Percentiles rank a stretch among this genome's conserved stretches.
phyloP scores from a whole-genome alignment of 2,797 vertebrate species.

The Ctenopoma multispine region DNA sequence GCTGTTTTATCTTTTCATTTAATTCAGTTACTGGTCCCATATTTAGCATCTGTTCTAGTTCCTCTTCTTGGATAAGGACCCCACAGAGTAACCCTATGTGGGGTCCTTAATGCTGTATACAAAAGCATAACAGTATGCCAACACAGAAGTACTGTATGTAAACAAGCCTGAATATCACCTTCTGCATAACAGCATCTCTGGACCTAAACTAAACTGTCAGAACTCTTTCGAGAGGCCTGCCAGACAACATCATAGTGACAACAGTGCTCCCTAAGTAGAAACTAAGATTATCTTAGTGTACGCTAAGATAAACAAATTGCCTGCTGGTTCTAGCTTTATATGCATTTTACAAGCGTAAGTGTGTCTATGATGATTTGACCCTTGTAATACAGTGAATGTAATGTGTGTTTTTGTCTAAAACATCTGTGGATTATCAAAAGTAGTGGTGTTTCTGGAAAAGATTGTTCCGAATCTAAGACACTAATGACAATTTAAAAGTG shows the following conservation, averaged over 20 bases:
- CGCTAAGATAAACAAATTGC: not conserved
- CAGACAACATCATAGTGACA: not conserved
- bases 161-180: too few relatives aligned
- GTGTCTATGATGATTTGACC: not conserved
- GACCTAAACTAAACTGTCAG: too few relatives aligned
- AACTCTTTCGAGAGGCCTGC: not conserved
- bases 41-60: constrained; percentile 8
- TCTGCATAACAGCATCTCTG: too few relatives aligned
- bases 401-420: too few relatives aligned
- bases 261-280: too few relatives aligned
- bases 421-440: not conserved
- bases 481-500: not conserved
- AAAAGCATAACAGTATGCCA: too few relatives aligned
- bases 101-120: not conserved
- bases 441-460: not conserved
- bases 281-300: not conserved
- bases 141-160: too few relatives aligned
- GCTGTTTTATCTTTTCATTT: constrained; percentile 36
- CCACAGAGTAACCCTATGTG: too few relatives aligned
- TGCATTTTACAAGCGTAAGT: not conserved
- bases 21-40: constrained; percentile 25
- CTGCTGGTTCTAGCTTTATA: not conserved
- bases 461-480: not conserved
- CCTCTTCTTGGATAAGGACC: not conserved
- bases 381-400: not conserved